Evolutionary conservation across 2,888 invertebrate species (phyloP), one percentile per base, ranked within the genome.

Genomic region (Ganaspis brasiliensis): DNA sequence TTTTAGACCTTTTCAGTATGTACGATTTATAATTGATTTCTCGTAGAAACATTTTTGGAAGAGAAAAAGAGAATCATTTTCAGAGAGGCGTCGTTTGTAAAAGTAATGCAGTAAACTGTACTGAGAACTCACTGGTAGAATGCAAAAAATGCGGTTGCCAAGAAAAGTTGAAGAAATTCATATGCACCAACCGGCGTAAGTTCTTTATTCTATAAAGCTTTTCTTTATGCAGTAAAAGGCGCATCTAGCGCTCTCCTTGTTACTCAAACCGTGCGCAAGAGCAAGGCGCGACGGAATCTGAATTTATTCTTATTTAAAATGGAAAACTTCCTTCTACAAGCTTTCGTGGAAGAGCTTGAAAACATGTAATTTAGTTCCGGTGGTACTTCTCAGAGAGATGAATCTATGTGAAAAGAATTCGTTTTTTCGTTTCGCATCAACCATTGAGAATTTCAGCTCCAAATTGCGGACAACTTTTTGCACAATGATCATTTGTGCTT

Each of bases 231-330:
- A 61, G 40, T 35, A 35, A 40, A 40, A 35, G 56, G 56, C 40
- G 74, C 56, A 45, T 70, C 67, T 37, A 52, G 26, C 26, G 55
- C 24, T 45, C 76, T 75, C 77, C 77, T 76, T 71, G 76, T 78
- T 78, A 78, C 79, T 79, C 76, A 61, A 72, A 75, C 79, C 79
- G 74, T 79, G 75, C 84, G 80, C 78, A 79, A 78, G 57, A 67
- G 14, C 79, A 74, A 73, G 57, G 79, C 57, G 76, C 78, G 77
- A 80, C 63, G 73, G 84, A 85, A 88, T 87, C 84, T 85, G 84
- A 89, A 88, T 89, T 85, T 87, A 89, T 88, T 88, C 85, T 87
- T 87, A 87, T 87, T 88, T 87, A 87, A 88, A 86, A 87, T 87
- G 84, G 81, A 87, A 86, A 89, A 88, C 86, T 89, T 89, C 83